Conservation (phyloP, 2,888 invertebrate genomes). For the Eretmocerus hayati region DNA sequence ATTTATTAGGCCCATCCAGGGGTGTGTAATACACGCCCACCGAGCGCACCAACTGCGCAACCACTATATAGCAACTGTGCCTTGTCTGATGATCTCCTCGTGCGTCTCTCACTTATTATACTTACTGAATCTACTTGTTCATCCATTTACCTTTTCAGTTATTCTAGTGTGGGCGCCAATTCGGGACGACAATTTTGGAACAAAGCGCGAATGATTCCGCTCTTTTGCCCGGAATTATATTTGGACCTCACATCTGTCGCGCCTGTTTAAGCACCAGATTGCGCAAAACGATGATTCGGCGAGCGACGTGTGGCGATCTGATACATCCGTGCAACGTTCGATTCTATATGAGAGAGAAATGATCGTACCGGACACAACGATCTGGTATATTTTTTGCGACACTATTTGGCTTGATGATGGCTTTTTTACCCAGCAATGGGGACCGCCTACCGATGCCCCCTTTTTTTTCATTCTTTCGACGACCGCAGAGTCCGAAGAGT, state of each 20-base stretch:
- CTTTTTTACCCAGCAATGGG: conserved; percentile 25
- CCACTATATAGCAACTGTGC: background rate
- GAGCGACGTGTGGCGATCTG: too few species aligned
- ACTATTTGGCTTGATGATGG: conserved; percentile 4
- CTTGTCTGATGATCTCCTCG: background rate
- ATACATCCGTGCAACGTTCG: too few species aligned
- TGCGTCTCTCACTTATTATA: too few species aligned
- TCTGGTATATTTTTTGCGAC: background rate
- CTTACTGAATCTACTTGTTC: background rate
- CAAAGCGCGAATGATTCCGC: conserved; percentile 22
- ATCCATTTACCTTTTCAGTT: conserved; percentile 11
- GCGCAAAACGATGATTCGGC: conserved; percentile 1
- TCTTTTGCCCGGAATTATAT: conserved; percentile 18
- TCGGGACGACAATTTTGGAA: conserved; percentile 16
- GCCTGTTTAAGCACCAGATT: background rate
- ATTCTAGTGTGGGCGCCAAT: conserved; percentile 12
- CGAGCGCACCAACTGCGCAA: conserved; percentile 35
- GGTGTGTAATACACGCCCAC: conserved; percentile 32
- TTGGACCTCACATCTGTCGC: conserved; percentile 16
- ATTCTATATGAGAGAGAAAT: too few species aligned
- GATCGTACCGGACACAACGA: background rate
- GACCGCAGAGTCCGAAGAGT: background rate
- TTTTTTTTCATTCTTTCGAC: background rate
- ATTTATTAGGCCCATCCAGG: conserved; percentile 46
- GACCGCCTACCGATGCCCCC: background rate